Conservation (phyloP, 2,113 vertebrate species). For the Balaenoptera acutorostrata region DNA sequence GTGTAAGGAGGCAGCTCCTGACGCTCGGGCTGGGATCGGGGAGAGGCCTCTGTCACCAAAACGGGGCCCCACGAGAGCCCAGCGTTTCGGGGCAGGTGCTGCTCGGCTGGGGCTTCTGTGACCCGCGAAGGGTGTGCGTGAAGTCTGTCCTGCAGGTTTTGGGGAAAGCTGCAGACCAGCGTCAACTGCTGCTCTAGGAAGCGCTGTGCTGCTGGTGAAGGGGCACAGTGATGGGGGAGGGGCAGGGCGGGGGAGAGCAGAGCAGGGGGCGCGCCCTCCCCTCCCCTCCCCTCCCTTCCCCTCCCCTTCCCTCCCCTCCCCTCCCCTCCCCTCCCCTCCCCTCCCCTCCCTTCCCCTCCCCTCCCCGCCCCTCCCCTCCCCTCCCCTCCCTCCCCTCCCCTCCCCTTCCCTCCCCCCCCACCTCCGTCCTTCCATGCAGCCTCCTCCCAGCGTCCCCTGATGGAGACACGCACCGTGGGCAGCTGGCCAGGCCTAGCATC, state of each 20-base stretch:
- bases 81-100: background rate
- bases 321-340: too few species aligned
- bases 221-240: too few species aligned
- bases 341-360: too few species aligned
- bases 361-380: too few species aligned
- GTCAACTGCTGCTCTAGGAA: background rate
- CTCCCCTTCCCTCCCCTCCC: too few species aligned
- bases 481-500: background rate
- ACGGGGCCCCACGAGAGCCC: background rate
- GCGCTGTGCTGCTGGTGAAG: fast-evolving
- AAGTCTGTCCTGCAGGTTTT: background rate
- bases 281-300: background rate
- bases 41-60: background rate
- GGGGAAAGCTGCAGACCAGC: background rate
- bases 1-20: background rate
- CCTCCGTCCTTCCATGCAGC: background rate
- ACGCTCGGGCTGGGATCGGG: background rate
- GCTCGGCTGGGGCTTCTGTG: background rate
- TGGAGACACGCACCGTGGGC: background rate
- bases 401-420: too few species aligned
- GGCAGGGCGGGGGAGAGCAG: background rate
- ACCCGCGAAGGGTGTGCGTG: too few species aligned
- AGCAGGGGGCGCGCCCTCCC: fast-evolving
- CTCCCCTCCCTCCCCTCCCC: too few species aligned
- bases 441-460: background rate